phyloP scores from a whole-genome alignment of 2,113 vertebrate species.

The Sylvia atricapilla region DNA sequence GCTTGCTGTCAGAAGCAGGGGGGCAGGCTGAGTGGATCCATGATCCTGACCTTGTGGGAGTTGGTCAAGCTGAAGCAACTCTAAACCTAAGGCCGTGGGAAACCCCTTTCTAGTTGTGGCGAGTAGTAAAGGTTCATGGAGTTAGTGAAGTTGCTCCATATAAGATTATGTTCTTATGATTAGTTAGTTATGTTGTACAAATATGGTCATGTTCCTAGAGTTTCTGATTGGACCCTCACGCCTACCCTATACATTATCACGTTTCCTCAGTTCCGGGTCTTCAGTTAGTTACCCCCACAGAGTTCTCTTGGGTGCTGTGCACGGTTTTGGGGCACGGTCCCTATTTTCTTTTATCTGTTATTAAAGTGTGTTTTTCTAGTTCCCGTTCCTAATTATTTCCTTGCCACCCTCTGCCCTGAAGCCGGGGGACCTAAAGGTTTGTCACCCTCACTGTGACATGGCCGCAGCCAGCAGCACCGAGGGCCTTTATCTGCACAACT shows the following conservation, averaged over 20 bases:
- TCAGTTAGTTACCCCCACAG: background rate
- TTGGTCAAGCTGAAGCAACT: background rate
- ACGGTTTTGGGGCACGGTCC: background rate
- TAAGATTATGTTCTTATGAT: background rate
- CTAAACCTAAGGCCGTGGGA: background rate
- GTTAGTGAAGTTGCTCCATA: background rate
- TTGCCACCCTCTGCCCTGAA: background rate
- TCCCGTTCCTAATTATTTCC: background rate
- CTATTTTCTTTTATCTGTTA: background rate
- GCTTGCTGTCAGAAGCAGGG: background rate
- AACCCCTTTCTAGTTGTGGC: background rate
- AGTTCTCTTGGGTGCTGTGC: background rate
- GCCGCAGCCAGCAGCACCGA: background rate
- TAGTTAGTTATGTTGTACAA: background rate
- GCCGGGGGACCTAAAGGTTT: background rate
- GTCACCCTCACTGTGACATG: background rate
- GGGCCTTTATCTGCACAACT: accelerated
- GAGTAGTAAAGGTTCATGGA: background rate
- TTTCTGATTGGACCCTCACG: background rate
- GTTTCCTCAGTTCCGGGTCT: background rate
- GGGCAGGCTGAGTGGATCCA: background rate
- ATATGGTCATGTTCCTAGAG: background rate
- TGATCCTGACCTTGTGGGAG: background rate
- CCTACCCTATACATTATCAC: background rate
- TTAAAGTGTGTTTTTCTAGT: background rate